Conservation (phyloP, 2,888 invertebrate species). For the Ectropis crepuscularia region DNA sequence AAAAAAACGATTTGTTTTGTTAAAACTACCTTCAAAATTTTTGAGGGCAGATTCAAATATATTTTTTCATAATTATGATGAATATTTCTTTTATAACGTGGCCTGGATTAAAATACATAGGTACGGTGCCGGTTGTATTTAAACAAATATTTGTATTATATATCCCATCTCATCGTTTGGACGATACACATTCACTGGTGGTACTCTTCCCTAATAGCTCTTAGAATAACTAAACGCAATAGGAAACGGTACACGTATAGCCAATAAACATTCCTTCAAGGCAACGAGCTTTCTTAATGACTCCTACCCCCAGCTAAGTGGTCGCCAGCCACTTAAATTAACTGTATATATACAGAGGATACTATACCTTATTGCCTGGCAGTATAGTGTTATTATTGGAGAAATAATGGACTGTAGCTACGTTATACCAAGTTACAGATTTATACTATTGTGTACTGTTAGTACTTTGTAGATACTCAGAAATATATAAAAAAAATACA, state of each 20-base stretch:
- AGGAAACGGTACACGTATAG: constrained; percentile 55
- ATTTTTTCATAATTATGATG: too few relatives aligned
- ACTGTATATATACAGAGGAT: constrained; percentile 32
- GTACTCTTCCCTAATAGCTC: background rate
- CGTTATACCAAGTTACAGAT: constrained; percentile 19
- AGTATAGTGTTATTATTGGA: constrained; percentile 22
- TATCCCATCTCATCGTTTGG: too few relatives aligned
- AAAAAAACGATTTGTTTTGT: too few relatives aligned
- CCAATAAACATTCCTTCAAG: constrained; percentile 71
- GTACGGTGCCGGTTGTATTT: too few relatives aligned
- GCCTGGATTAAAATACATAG: too few relatives aligned
- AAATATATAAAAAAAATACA: too few relatives aligned
- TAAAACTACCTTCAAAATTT: too few relatives aligned
- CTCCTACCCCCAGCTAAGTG: constrained; percentile 52
- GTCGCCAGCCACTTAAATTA: constrained; percentile 46
- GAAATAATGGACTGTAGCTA: constrained; percentile 33
- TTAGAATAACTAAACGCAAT: background rate
- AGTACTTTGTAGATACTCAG: too few relatives aligned
- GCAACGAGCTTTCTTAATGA: constrained; percentile 66
- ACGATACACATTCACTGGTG: too few relatives aligned
- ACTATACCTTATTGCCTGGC: constrained; percentile 5
- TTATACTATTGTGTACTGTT: background rate
- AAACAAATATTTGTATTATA: too few relatives aligned
- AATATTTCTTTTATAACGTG: too few relatives aligned
- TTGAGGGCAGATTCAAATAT: too few relatives aligned